phyloP scores from a whole-genome alignment of 2,888 invertebrate genomes.

The Drosophila multiciliata region DNA sequence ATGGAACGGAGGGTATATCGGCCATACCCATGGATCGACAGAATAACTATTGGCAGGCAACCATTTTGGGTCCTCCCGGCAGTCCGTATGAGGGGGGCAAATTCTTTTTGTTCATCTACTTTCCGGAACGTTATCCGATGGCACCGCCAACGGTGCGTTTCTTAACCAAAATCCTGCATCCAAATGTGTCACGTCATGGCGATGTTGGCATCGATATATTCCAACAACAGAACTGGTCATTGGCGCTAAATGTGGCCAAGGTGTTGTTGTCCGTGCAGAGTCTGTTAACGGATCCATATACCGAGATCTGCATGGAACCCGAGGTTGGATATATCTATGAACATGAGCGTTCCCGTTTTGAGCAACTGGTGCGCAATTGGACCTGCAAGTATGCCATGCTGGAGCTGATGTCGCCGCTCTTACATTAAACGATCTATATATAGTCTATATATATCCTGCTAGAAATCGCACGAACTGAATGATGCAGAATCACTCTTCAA shows the following conservation, averaged over 20 bases:
- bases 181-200: conserved; percentile 97
- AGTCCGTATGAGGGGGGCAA: conserved; percentile 97
- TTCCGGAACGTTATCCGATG: conserved; percentile 95
- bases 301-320: conserved; percentile 96
- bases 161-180: conserved; percentile 96
- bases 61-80: conserved; percentile 95
- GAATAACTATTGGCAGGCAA: conserved; percentile 94
- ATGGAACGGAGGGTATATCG: conserved; percentile 85
- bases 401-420: conserved; percentile 86
- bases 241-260: conserved; percentile 95
- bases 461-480: conserved; percentile 57
- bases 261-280: conserved; percentile 95
- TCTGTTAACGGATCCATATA: conserved; percentile 94
- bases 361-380: conserved; percentile 93
- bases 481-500: conserved; percentile 54
- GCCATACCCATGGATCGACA: conserved; percentile 84
- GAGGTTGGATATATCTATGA: conserved; percentile 92
- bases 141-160: conserved; percentile 96
- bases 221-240: conserved; percentile 98
- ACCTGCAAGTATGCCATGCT: conserved; percentile 96
- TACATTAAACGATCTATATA: conserved; percentile 4
- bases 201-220: conserved; percentile 98
- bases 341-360: conserved; percentile 90
- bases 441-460: conserved; percentile 15
- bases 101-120: conserved; percentile 95